Conservation (phyloP, 2,113 vertebrate species). For the Amphiprion ocellaris region DNA sequence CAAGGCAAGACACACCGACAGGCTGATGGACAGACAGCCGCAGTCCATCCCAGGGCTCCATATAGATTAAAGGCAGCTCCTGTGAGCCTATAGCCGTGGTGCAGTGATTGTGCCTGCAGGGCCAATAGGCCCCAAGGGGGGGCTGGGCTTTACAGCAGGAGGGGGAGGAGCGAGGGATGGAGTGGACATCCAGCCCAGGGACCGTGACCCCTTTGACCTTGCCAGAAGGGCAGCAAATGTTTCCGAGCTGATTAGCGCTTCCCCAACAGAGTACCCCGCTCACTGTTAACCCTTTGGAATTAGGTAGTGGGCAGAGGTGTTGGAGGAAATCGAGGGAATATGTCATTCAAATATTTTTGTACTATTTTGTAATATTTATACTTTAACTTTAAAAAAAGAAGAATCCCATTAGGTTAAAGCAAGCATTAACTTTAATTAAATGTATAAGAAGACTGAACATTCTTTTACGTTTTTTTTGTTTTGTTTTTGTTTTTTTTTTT, state of each 20-base stretch:
- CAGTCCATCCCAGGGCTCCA: conserved; percentile 72
- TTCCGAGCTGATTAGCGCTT: conserved; percentile 86
- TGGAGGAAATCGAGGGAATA: conserved; percentile 35
- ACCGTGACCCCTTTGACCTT: conserved; percentile 85
- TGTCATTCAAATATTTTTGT: conserved; percentile 37
- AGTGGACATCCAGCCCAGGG: conserved; percentile 84
- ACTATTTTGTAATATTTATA: no score
- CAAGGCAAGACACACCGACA: conserved; percentile 70
- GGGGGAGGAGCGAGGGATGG: conserved; percentile 65
- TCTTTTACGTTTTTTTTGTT: no score
- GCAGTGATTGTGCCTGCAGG: conserved; percentile 83
- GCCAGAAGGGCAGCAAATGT: conserved; percentile 88
- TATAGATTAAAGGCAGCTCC: conserved; percentile 79
- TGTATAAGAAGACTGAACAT: neutral
- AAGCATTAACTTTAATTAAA: neutral
- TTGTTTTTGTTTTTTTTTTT: no score
- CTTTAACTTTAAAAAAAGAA: neutral
- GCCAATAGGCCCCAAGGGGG: conserved; percentile 73
- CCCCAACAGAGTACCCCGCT: conserved; percentile 64
- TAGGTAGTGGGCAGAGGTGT: conserved; percentile 21
- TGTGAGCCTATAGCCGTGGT: conserved; percentile 65
- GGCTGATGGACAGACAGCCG: conserved; percentile 75
- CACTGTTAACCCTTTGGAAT: conserved; percentile 72
- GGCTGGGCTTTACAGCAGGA: conserved; percentile 58
- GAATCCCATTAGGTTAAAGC: neutral